Evolutionary conservation across 1,140 invertebrate species (phyloP).

Genomic region (Pachyrhynchus sulphureomaculatus): DNA sequence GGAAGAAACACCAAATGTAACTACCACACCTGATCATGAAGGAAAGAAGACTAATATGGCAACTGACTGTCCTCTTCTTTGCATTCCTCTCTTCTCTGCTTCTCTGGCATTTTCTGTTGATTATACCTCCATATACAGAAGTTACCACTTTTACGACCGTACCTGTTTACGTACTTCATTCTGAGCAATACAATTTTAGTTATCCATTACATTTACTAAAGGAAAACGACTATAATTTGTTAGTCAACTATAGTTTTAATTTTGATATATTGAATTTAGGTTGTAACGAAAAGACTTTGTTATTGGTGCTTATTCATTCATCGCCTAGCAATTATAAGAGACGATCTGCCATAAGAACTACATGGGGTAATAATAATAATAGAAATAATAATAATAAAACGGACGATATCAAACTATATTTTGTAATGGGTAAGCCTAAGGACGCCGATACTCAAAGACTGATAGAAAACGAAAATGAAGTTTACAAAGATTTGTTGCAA

Average conservation of each 20-base stretch:
- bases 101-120: constrained; percentile 5
- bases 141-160: constrained; percentile 1
- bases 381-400: no score
- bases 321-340: constrained; percentile 64
- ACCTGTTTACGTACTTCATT: background rate
- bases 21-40: no score
- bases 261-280: constrained; percentile 42
- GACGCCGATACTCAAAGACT: constrained; percentile 50
- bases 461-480: constrained; percentile 62
- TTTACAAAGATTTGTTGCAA: constrained; percentile 72
- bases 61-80: background rate
- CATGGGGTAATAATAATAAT: constrained; percentile 60
- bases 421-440: constrained; percentile 66
- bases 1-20: no score
- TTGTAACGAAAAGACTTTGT: constrained; percentile 40
- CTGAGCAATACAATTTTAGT: constrained; percentile 26
- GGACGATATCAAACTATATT: constrained; percentile 59
- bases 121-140: background rate
- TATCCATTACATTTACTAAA: constrained; percentile 33
- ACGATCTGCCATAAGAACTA: constrained; percentile 63
- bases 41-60: background rate
- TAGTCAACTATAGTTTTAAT: constrained; percentile 43
- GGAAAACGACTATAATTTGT: constrained; percentile 40
- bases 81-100: background rate
- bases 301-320: constrained; percentile 68